Evolutionary conservation across 2,113 vertebrate genomes (phyloP), one percentile per base, ranked within the genome.

Genomic region (Rallus limicola): DNA sequence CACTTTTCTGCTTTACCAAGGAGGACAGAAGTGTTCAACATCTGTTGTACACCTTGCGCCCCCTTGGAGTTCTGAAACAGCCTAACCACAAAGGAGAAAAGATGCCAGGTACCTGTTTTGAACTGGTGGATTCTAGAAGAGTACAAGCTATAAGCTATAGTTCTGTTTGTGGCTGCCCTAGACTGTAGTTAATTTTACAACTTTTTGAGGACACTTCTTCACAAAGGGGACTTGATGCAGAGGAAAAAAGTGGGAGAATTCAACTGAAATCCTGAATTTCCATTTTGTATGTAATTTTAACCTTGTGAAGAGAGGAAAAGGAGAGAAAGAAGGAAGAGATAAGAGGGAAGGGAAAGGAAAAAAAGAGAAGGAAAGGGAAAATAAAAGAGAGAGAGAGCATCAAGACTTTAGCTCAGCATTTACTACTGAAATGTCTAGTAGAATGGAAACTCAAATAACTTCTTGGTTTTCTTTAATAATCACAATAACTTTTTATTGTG

Each of bases 191-290:
- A 29, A 17, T 65, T 16, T 68, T 65, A 11, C 7, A 44, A 23
- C 8, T 19, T 80, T 79, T 65, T 36, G 28, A 77, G 23, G 19
- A 64, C 19, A 85, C 9, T 60, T 85, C 65, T 79, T 77, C 29
- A 10, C 12, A 70, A 63, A 75, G 13, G 6, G 3, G 3, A 46
- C 26, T 36, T 0, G 2, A 12, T 16, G 10, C 38, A 81, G 25
- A 70, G 69, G 10, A 16, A 78, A 78, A 25, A 71, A 44, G 17
- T 21, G 11, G 31, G 10, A 60, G 19, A 68, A 55, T 58, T 86
- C 62, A 6, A 50, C 26, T 62, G 24, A 82, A 92, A 71, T 31
- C 23, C 25, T 52, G 2, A 40, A 38, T 78, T 90, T 82, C 23
- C 5, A n/a, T 92, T 85, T 67, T 82, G 11, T 2, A 3, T 31